Base-by-base conservation (phyloP, 1,140 invertebrate genomes). In the Meloidogyne hapla region DNA sequence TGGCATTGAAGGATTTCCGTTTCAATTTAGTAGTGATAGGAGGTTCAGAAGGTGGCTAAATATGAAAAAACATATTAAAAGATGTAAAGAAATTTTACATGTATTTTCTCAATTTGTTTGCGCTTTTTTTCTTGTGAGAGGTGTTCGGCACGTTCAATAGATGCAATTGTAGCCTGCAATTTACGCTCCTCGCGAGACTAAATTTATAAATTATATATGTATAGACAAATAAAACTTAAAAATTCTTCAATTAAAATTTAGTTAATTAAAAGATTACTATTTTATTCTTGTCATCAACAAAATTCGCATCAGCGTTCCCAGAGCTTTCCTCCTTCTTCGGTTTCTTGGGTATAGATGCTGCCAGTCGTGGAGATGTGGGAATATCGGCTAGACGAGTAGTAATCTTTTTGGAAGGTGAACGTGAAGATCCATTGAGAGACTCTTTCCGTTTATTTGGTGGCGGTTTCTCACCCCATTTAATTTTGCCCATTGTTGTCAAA, bases 131-230 rank as follows among this genome's bases (percentile, higher is more conserved):
- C 26, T 12, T 65, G 42, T 18, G 42, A 25, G 5, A 40, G 48
- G 10, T 74, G 71, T 26, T 74, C 71, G 8, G 26, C 25, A 2
- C 71, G 48, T 25, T 63, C 64, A 66, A 74, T 18, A 26, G 64
- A 28, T 1, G 61, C 71, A 25, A 66, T 26, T 26, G 71, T 66
- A 10, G 42, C 56, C 38, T 74, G 71, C 18, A 74, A 26, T 64
- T 62, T 74, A 4, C 71, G 71, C 12, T 74, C 71, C 12, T 74
- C 71, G 9, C 71, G 71, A 40, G 40, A 33, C 71, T 74, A 64
- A 63, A 66, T 13, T n/a, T 18, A 48, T 18, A 18, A 48, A 18
- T 18, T 18, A 18, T 18, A 48, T 4, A 18, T 48, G 10, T 42
- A 42, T 10, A 42, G 40, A 42, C n/a, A 42, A 42, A 13, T 12